These are phyloP conservation scores for Circaetus cinerascens DNA, from an alignment of 2,113 vertebrate genomes.

Conservation along the genomic window DNA sequence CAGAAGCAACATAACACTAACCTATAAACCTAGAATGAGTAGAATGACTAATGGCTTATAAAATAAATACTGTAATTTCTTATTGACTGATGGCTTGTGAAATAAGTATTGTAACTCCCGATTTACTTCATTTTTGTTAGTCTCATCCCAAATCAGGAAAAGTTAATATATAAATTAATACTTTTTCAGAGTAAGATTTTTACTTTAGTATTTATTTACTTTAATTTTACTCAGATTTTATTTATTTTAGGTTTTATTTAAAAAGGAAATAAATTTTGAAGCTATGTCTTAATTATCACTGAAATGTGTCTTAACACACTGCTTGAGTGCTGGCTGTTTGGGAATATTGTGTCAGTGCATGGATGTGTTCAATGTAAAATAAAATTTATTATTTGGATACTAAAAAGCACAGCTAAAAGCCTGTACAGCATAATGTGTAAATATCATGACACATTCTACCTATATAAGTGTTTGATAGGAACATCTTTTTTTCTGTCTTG, in stretches of 20 bases:
- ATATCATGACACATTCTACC: background rate
- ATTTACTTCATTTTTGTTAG: background rate
- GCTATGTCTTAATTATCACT: background rate
- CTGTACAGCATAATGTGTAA: background rate
- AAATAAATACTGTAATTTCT: background rate
- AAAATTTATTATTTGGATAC: background rate
- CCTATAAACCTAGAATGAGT: background rate
- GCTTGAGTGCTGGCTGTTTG: background rate
- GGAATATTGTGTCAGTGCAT: background rate
- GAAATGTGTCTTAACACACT: background rate
- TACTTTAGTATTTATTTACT: background rate
- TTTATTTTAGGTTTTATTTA: background rate
- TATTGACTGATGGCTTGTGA: background rate
- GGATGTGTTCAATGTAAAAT: background rate
- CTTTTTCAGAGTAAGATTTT: background rate
- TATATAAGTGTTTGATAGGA: background rate
- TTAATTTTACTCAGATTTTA: background rate
- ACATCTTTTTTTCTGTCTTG: background rate
- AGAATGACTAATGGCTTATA: background rate
- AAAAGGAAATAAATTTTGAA: background rate
- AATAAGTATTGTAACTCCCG: background rate
- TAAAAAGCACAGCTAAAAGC: background rate
- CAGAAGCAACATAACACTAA: background rate
- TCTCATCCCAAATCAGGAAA: background rate
- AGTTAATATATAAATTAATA: background rate